Evolutionary conservation across 2,797 vertebrate genomes (phyloP), one percentile per base, ranked within the genome.

Genomic region (Acridotheres tristis): DNA sequence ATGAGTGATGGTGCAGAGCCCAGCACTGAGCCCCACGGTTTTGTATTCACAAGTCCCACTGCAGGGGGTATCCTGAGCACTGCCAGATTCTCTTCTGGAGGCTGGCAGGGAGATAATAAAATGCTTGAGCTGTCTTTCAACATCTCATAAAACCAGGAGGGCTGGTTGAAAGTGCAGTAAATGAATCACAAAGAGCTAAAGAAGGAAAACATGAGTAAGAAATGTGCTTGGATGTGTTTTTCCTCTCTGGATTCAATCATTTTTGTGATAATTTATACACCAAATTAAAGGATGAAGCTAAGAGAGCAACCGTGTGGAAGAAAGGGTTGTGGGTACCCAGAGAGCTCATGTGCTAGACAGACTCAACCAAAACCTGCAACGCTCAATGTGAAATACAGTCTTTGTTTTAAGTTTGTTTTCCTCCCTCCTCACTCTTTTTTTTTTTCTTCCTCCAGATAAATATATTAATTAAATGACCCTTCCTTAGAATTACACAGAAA

Each of bases 381-480:
- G 30, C 8, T 87, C 25, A 47, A 13, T 87, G 61, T 48, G 25
- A 90, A 94, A 87, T 47, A 47, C 20, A 57, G 13, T 72, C 81
- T 89, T 93, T 96, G 80, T 93, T 95, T 95, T 94, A 91, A 88
- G 48, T 68, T 92, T 93, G 32, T 88, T 93, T 96, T 76, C 32
- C 18, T 62, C n/a, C 45, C 40, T 71, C 8, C 17, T 85, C 65
- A 27, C 23, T 65, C 17, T 68, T 68, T 10, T 85, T 86, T 47
- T 50, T 73, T 87, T 68, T 15, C 32, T 90, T 84, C 7, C 40
- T 92, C 54, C 45, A 77, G 83, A 97, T 93, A 96, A 89, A 97
- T 95, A 88, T 88, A 95, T 97, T 95, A 96, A 97, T 97, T 97
- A 96, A 94, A 93, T 87, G 95, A 93, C 85, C 71, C 78, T 58